Evolutionary conservation across 2,113 vertebrate genomes (phyloP).

Genomic region (Labrus mixtus): DNA sequence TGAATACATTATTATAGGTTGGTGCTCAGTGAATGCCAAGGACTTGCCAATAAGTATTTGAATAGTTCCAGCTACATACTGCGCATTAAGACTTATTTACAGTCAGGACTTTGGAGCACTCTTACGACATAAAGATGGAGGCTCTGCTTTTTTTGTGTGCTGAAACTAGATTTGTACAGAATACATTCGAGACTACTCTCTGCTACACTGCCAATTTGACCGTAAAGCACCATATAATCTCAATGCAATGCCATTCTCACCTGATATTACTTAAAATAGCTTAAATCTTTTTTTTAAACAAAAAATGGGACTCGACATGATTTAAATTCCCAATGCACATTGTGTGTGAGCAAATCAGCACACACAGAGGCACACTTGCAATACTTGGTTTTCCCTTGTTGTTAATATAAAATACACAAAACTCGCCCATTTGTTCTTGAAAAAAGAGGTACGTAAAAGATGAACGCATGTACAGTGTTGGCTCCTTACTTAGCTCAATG

Average conservation of each 20-base stretch:
- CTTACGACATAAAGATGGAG: conserved; percentile 13
- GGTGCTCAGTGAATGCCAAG: conserved; percentile 79
- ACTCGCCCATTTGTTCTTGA: too few relatives aligned
- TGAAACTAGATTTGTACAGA: conserved; percentile 38
- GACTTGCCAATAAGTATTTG: conserved; percentile 74
- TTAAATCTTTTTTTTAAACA: conserved; percentile 6
- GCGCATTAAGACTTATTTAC: conserved; percentile 51
- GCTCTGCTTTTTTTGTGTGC: conserved; percentile 18
- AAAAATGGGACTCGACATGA: conserved; percentile 14
- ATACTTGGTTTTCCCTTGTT: conserved; percentile 36
- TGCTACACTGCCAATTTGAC: conserved; percentile 72
- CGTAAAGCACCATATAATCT: conserved; percentile 45
- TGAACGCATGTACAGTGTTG: conserved; percentile 40
- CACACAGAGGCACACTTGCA: background rate
- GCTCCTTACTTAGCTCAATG: conserved; percentile 41
- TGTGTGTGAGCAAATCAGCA: conserved; percentile 22
- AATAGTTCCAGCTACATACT: conserved; percentile 57
- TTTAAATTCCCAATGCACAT: conserved; percentile 34
- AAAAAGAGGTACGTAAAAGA: conserved; percentile 18
- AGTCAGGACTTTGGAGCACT: conserved; percentile 36
- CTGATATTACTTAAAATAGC: conserved; percentile 10
- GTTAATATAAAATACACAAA: background rate
- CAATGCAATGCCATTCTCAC: conserved; percentile 15
- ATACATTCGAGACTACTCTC: conserved; percentile 13
- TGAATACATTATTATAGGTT: conserved; percentile 63